A percentile compares a stretch with the other conserved stretches of the same genome.
Conservation (phyloP, 2,888 invertebrate genomes). For the Seira ritae region DNA sequence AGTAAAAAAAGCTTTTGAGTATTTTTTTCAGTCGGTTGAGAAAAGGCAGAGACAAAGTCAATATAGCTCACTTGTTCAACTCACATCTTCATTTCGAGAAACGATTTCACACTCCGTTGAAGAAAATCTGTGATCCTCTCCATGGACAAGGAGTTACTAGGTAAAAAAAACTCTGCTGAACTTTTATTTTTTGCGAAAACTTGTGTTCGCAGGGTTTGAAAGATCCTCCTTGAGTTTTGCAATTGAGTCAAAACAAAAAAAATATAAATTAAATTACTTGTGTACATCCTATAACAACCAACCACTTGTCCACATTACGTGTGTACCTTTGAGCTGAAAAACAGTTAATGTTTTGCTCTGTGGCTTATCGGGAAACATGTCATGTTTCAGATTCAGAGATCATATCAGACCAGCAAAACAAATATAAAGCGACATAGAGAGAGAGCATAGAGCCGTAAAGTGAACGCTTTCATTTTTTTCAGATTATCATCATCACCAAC, state of each 20-base stretch:
- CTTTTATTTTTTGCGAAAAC: no score
- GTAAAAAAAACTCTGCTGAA: no score
- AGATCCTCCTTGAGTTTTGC: no score
- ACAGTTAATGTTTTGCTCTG: conserved; percentile 4
- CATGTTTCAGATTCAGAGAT: conserved; percentile 5
- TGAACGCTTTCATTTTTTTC: not conserved
- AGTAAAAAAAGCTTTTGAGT: not conserved
- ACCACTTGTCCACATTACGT: no score
- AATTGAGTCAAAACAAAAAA: no score
- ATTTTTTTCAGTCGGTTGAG: not conserved
- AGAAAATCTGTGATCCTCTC: no score
- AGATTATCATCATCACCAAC: conserved; percentile 5
- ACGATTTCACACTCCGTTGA: no score
- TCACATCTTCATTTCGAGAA: not conserved
- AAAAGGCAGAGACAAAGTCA: not conserved
- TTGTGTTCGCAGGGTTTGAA: no score
- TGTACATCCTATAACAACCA: no score
- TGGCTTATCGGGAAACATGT: conserved; percentile 6
- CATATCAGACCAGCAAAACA: not conserved
- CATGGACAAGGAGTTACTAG: no score
- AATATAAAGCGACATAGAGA: not conserved
- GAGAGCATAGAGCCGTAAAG: not conserved
- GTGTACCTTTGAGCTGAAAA: no score
- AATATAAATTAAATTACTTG: no score
- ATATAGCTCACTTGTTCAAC: not conserved